phyloP scores from a whole-genome alignment of 2,888 invertebrate genomes.

The Melieria crassipennis region DNA sequence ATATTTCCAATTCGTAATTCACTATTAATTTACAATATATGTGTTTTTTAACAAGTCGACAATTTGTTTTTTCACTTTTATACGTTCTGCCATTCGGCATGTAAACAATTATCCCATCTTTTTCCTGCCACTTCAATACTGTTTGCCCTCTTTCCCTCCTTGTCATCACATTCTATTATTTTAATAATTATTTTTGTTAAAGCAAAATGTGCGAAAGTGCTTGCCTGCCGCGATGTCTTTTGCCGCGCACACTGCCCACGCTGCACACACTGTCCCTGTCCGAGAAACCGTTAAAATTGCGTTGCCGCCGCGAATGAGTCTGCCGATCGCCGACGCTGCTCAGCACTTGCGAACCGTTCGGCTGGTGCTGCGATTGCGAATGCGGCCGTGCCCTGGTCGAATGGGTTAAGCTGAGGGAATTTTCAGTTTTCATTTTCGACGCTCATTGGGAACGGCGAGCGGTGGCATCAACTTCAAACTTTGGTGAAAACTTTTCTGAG shows the following conservation, averaged over 20 bases:
- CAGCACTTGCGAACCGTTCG: slow-evolving; percentile 26
- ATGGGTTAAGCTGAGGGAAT: slow-evolving; percentile 57
- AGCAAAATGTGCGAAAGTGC: slow-evolving; percentile 17
- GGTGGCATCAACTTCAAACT: slow-evolving; percentile 39
- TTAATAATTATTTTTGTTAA: not conserved
- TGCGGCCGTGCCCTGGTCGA: slow-evolving; percentile 54
- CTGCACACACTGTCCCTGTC: slow-evolving; percentile 61
- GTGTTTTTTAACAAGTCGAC: no score
- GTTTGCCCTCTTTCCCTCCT: no score
- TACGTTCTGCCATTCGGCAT: no score
- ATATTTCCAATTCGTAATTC: no score
- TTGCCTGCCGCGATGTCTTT: slow-evolving; percentile 55
- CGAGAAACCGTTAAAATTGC: slow-evolving; percentile 46
- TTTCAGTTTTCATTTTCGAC: slow-evolving; percentile 64
- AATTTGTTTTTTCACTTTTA: no score
- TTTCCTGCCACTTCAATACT: no score
- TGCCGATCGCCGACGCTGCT: slow-evolving; percentile 12
- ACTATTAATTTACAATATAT: no score
- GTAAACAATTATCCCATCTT: no score
- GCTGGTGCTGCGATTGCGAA: slow-evolving; percentile 50
- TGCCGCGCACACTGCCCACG: slow-evolving; percentile 54
- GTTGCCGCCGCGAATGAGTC: slow-evolving; percentile 32
- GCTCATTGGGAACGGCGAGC: slow-evolving; percentile 11
- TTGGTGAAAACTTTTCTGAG: slow-evolving; percentile 17
- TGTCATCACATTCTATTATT: not conserved